A percentile compares a stretch with the other conserved stretches of the same genome.
Conservation (phyloP, 2,113 vertebrate genomes). For the Mesocricetus auratus region DNA sequence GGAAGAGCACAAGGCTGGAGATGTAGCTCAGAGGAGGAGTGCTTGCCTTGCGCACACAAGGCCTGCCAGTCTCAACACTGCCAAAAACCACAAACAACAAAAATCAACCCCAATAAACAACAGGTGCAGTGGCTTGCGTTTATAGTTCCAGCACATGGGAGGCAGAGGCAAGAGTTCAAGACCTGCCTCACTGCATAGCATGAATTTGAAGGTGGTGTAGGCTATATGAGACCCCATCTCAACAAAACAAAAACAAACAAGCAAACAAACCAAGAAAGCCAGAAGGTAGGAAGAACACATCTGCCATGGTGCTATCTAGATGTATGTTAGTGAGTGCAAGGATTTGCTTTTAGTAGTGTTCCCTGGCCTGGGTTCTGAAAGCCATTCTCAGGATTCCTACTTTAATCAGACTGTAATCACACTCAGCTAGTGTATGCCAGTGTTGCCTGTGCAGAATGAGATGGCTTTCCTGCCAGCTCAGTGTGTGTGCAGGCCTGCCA, state of each 20-base stretch:
- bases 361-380: background rate
- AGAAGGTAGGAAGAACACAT: background rate
- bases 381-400: background rate
- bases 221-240: background rate
- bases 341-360: background rate
- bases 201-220: background rate
- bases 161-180: background rate
- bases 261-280: background rate
- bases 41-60: background rate
- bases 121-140: background rate
- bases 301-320: background rate
- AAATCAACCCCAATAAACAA: background rate
- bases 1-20: background rate
- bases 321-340: background rate
- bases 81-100: background rate
- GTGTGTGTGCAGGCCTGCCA: background rate
- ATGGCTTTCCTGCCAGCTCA: background rate
- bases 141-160: background rate
- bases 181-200: background rate
- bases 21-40: background rate
- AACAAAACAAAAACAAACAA: too few species aligned
- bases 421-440: background rate
- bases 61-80: background rate
- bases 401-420: conserved; percentile 5
- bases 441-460: background rate